Base-by-base conservation (phyloP, 2,888 invertebrate genomes). In the Orthonychiurus folsomi region DNA sequence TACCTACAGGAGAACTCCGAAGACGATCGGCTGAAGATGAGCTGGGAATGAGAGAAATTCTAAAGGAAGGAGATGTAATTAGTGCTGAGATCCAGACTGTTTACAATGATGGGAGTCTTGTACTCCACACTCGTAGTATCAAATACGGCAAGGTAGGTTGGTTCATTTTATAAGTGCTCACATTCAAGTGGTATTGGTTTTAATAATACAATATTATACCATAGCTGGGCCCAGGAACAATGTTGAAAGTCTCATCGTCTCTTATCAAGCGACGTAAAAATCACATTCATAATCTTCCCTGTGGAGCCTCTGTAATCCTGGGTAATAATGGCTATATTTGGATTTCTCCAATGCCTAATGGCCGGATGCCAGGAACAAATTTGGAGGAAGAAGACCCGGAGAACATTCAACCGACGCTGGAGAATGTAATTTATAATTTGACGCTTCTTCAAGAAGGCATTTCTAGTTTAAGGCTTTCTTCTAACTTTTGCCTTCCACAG, bases 71-170 rank as follows among this genome's bases (percentile, higher is more conserved):
- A 21, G 99, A 99, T 79, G 81, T 99, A 1, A 92, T 99, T 65
- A 94, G 94, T 79, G 97, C 96, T 3, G 96, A 99, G 81, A 96
- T 99, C 0, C 95, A 97, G 76, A 91, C 87, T 76, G 84, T 94
- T 3, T 91, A 86, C 76, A 84, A 86, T 59, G 97, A 99, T 79
- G 95, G 97, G 1, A 86, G 91, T 0, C 79, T 99, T 21, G 91
- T 93, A 0, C 78, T 99, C 18, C 96, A 99, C 75, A 96, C 97
- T 0, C 85, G 99, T 76, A 95, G 93, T 78, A 82, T 95, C 63
- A 94, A 93, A 76, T 99, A 97, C 81, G 97, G 97, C 63, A 99
- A 97, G 82, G 86, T 91, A 77, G n/a, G 5, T n/a, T n/a, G n/a
- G n/a, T n/a, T n/a, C n/a, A n/a, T n/a, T n/a, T 48, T 48, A 48